These are phyloP conservation scores for Gallinago jamesoni DNA, from an alignment of 2,113 vertebrate species.

Conservation along the genomic window DNA sequence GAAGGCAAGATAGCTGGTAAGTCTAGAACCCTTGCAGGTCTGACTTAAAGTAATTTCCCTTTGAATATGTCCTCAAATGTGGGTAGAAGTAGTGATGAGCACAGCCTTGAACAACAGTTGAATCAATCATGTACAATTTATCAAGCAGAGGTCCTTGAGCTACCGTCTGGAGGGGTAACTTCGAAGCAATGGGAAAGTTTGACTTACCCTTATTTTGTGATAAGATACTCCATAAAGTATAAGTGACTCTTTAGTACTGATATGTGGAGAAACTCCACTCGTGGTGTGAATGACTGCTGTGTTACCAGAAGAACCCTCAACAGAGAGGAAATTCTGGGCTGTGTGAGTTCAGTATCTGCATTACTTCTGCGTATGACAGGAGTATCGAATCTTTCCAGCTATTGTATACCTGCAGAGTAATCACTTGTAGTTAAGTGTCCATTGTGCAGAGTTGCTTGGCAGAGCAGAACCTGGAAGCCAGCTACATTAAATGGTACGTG, in stretches of 20 bases:
- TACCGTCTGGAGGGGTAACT: background rate
- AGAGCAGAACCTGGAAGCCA: background rate
- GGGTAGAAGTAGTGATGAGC: background rate
- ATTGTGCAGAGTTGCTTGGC: background rate
- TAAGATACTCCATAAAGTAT: background rate
- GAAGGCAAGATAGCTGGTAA: fast-evolving
- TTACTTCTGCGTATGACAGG: background rate
- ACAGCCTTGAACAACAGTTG: background rate
- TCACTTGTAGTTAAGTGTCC: too few relatives aligned
- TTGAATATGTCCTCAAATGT: fast-evolving
- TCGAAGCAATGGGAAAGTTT: background rate
- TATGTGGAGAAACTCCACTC: background rate
- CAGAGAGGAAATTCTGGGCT: background rate
- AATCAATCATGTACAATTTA: background rate
- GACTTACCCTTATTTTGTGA: background rate
- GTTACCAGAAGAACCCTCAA: background rate
- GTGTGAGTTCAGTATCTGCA: background rate
- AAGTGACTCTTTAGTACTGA: background rate
- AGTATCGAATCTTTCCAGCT: background rate
- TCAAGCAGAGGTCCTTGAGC: background rate
- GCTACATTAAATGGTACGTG: background rate
- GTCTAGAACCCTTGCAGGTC: background rate
- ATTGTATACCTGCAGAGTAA: background rate
- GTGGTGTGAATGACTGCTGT: background rate
- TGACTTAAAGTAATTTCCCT: background rate